Conservation (phyloP, 2,888 invertebrate genomes). For the Drosophila paracracens region DNA sequence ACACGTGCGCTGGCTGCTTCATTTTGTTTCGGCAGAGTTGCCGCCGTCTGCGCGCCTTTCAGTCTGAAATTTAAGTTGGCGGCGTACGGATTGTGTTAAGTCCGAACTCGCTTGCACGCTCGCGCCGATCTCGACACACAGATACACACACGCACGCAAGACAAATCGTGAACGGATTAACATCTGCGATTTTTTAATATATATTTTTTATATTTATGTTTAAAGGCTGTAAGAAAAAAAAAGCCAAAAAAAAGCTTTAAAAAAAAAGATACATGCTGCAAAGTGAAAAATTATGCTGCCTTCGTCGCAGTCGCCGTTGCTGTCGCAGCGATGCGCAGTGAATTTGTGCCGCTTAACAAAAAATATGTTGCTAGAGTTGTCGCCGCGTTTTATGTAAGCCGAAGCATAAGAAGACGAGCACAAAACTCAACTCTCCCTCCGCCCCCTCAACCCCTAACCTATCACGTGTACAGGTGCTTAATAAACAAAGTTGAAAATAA, state of each 20-base stretch:
- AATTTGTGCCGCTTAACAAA: conserved; percentile 64
- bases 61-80: conserved; percentile 69
- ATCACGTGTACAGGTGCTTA: conserved; percentile 56
- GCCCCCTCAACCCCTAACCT: conserved; percentile 15
- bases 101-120: conserved; percentile 24
- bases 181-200: conserved; percentile 31
- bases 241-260: conserved; percentile 6
- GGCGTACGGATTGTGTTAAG: conserved; percentile 56
- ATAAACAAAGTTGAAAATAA: conserved; percentile 16
- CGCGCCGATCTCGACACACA: conserved; percentile 49
- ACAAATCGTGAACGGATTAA: conserved; percentile 39
- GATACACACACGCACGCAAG: conserved; percentile 16
- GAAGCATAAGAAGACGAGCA: conserved; percentile 28
- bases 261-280: conserved; percentile 53
- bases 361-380: conserved; percentile 64
- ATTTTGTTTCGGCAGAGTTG: conserved; percentile 75
- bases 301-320: conserved; percentile 58
- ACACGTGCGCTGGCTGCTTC: conserved; percentile 57
- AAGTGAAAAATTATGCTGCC: conserved; percentile 66
- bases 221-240: conserved; percentile 2
- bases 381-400: conserved; percentile 62
- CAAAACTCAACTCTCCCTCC: neutral
- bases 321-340: conserved; percentile 51
- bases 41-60: conserved; percentile 60
- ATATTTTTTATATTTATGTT: conserved; percentile 36